These are phyloP conservation scores for Anas platyrhynchos DNA, from an alignment of 2,113 vertebrate species.

Conservation along the genomic window DNA sequence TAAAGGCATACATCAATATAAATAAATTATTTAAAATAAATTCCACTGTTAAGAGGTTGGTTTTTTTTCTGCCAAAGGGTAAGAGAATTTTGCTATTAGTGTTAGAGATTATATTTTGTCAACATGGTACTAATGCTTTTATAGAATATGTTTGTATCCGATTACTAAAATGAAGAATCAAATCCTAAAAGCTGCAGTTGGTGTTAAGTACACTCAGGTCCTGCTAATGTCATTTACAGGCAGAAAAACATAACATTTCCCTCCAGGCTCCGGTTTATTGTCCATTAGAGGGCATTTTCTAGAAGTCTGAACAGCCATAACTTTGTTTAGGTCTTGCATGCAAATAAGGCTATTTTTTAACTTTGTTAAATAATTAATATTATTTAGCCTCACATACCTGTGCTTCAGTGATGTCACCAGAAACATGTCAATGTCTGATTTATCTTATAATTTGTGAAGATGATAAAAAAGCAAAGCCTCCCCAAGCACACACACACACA, in stretches of 20 bases:
- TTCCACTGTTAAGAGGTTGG: not conserved
- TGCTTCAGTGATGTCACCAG: not conserved
- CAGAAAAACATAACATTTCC: not conserved
- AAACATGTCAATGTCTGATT: not conserved
- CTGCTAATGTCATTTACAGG: not conserved
- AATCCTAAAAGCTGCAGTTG: not conserved
- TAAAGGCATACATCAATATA: not conserved
- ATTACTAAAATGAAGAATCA: not conserved
- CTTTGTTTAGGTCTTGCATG: not conserved
- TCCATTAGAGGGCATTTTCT: not conserved
- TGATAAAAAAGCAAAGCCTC: not conserved
- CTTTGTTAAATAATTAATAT: not conserved
- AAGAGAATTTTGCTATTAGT: not conserved
- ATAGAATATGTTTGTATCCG: not conserved
- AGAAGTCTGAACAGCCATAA: not conserved
- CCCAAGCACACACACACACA: too few species aligned
- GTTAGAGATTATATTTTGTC: not conserved
- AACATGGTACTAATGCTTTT: not conserved
- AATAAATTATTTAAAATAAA: constrained; percentile 30
- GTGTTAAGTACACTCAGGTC: not conserved
- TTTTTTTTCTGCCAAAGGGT: not conserved
- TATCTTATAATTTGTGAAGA: not conserved
- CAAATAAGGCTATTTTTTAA: not conserved
- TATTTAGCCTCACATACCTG: not conserved
- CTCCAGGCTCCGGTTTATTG: not conserved